A percentile compares a stretch with the other conserved stretches of the same genome.
Conservation (phyloP, 2,797 vertebrate species). For the Rousettus madagascariensis region DNA sequence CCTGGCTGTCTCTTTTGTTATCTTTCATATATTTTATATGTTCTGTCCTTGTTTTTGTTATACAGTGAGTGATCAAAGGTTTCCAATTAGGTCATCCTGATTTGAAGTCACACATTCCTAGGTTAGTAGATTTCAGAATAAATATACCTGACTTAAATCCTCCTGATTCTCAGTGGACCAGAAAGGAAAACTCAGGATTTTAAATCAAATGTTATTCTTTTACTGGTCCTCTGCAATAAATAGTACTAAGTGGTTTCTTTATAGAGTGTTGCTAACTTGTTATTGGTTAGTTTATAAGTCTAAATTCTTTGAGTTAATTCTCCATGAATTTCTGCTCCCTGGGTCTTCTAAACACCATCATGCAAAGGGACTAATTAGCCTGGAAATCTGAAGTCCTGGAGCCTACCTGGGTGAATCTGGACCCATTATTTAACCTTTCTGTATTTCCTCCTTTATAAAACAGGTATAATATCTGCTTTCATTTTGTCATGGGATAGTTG, state of each 20-base stretch:
- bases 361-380: background rate
- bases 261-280: background rate
- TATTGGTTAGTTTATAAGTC: constrained; percentile 33
- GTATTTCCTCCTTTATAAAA: background rate
- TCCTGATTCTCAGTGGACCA: background rate
- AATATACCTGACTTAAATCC: background rate
- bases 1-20: background rate
- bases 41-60: background rate
- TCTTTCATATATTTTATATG: background rate
- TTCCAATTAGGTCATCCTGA: background rate
- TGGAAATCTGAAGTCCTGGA: background rate
- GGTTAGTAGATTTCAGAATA: background rate
- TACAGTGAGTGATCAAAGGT: background rate
- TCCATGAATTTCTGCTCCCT: background rate
- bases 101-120: constrained; percentile 20
- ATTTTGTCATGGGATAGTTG: background rate
- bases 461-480: background rate
- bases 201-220: constrained; percentile 15
- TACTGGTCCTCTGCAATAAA: background rate
- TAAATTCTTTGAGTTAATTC: constrained; percentile 41
- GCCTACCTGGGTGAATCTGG: background rate
- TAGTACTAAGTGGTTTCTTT: background rate
- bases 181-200: constrained; percentile 6
- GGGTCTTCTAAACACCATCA: background rate
- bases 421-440: background rate